Evolutionary conservation across 1,140 invertebrate genomes (phyloP), one percentile per base, ranked within the genome.

Genomic region (Phymorhynchus buccinoides): DNA sequence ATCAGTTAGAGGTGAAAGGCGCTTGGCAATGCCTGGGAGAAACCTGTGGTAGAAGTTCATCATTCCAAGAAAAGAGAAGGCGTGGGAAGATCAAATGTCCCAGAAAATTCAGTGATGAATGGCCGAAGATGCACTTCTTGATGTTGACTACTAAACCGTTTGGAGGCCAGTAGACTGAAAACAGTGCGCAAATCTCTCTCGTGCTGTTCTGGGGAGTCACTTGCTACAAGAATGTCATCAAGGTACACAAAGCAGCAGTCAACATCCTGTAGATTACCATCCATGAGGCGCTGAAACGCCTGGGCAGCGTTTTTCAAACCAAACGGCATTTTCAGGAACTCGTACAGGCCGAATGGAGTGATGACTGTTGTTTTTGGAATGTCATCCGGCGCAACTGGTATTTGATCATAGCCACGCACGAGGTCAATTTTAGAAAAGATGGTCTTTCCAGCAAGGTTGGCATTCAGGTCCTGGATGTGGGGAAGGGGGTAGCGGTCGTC

Each of bases 401-500:
- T 88, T 39, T 87, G 86, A 71, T 84, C 75, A 30, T 86, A 88
- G n/a, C 77, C 85, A 6, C 35, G 68, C 22, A 84, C 35, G 9
- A 88, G 71, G 66, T 88, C 86, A 37, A 88, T 35, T 62, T 82
- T 86, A 9, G 82, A 84, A 73, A 87, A 87, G 52, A 73, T 82
- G 0, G 3, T 86, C 56, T 52, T 75, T n/a, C 62, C 75, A 62
- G n/a, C 27, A 27, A 90, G 86, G 27, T 78, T 52, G 82, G 85
- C 37, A 35, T 56, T 83, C 27, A 89, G 66, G 82, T 91, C 91
- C 16, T 85, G 52, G 37, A 90, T 86, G 62, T 84, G 87, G 1
- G 91, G 88, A n/a, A 91, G 30, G 1, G 88, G 89, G 75, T 90
- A 92, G 7, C 44, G 87, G 85, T 91, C 90, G 35, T 82, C 80